Base-by-base conservation (phyloP, 2,888 invertebrate species). In the Ectemnius continuus region DNA sequence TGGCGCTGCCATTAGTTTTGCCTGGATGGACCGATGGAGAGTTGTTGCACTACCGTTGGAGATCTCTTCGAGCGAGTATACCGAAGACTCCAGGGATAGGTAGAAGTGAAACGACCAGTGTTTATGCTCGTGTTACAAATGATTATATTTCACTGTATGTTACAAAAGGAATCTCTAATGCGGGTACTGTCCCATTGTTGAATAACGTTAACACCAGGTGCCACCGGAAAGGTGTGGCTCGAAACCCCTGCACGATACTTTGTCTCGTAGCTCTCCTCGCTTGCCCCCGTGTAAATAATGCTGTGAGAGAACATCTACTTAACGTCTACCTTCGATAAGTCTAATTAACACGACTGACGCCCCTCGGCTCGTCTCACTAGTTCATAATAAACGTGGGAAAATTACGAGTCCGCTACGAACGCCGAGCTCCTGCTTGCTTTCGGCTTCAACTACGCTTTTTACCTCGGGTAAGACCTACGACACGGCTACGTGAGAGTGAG, bases 141-240 rank as follows among this genome's bases (percentile, higher is more conserved):
- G 88, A 80, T 88, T 89, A 88, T 88, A 87, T 88, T 84, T 88
- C 76, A 77, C 61, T 87, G 85, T 85, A 86, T 87, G 73, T 88
- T 88, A 88, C 87, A 89, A 89, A 89, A 88, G 79, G 82, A 87
- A 87, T 84, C 57, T 73, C 74, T 78, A 78, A 76, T 78, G 70
- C 73, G 79, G 82, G 75, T 80, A 84, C 67, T 73, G 69, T 78
- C 70, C 74, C 73, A 59, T 75, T 69, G 67, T 80, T 81, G 63
- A 72, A 74, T 76, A 78, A 78, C 71, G 71, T 73, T 67, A 61
- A 70, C 62, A 72, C 65, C 75, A 69, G 72, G 56, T 67, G 61
- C 70, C 67, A 73, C 62, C 16, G 52, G 56, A 36, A 36, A 36
- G 1, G 14, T 48, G 72, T 70, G 75, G 69, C 47, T 58, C 36